Conservation (phyloP, 2,888 invertebrate species). For the Agrotis ipsilon region DNA sequence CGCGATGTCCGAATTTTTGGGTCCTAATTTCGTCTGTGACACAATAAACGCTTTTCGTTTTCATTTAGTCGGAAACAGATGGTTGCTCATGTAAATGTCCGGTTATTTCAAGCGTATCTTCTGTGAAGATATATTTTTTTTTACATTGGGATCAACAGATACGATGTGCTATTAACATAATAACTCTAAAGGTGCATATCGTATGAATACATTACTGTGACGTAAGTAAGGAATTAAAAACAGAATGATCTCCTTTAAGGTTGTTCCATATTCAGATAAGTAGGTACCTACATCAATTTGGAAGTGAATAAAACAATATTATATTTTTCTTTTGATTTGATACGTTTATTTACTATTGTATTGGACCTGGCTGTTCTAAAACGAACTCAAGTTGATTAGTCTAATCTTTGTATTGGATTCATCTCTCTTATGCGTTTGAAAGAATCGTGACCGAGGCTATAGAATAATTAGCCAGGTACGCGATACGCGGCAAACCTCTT, state of each 20-base stretch:
- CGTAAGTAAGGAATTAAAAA: constrained; percentile 17
- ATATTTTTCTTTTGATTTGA: constrained; percentile 6
- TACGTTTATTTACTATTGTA: constrained; percentile 2
- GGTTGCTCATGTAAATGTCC: constrained; percentile 53
- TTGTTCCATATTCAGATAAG: constrained; percentile 7
- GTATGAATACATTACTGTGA: constrained; percentile 30
- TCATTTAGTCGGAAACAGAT: constrained; percentile 43
- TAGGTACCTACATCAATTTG: constrained; percentile 14
- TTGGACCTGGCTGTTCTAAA: not conserved
- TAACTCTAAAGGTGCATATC: constrained; percentile 62
- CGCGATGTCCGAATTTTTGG: constrained; percentile 70
- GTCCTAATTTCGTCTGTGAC: constrained; percentile 51
- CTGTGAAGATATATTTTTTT: constrained; percentile 37
- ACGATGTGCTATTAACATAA: constrained; percentile 34
- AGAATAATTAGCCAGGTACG: constrained; percentile 86
- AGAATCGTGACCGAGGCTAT: constrained; percentile 84
- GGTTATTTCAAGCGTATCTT: constrained; percentile 34
- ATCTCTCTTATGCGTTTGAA: constrained; percentile 73
- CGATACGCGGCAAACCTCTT: constrained; percentile 74
- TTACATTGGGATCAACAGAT: constrained; percentile 20
- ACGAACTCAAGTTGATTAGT: constrained; percentile 16
- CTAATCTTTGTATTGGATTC: constrained; percentile 65
- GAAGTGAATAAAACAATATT: not conserved
- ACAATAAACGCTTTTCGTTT: constrained; percentile 56
- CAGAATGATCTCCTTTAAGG: constrained; percentile 3